A percentile compares a stretch with the other conserved stretches of the same genome.
phyloP scores from a whole-genome alignment of 2,888 invertebrate genomes.

The Caenorhabditis sp. region DNA sequence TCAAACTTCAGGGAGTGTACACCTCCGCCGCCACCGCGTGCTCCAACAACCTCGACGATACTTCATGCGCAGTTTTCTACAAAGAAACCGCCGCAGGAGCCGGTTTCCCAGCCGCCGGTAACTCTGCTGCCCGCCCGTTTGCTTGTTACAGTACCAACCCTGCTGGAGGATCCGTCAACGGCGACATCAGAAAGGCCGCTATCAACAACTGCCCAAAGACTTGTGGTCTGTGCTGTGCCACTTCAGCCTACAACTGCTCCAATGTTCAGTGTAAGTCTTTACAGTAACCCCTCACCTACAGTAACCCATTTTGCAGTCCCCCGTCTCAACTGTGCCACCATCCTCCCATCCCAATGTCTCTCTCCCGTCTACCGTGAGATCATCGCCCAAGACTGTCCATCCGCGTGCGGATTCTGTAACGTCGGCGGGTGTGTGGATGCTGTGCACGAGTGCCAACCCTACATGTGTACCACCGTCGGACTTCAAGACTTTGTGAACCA shows the following conservation, averaged over 20 bases:
- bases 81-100: constrained; percentile 8
- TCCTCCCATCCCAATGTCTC: constrained; percentile 48
- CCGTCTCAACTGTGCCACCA: constrained; percentile 39
- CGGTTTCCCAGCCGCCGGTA: background rate
- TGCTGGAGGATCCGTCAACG: background rate
- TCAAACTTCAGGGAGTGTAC: constrained; percentile 6
- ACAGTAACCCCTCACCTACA: no score
- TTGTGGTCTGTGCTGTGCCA: constrained; percentile 66
- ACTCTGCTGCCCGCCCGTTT: background rate
- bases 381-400: constrained; percentile 63
- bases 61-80: background rate
- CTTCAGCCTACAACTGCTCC: constrained; percentile 54
- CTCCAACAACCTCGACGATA: background rate
- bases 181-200: background rate
- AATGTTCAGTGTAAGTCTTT: constrained; percentile 53
- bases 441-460: constrained; percentile 32
- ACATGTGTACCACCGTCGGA: constrained; percentile 51
- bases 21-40: constrained; percentile 17
- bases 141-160: background rate
- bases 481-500: constrained; percentile 57
- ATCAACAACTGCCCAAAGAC: constrained; percentile 49
- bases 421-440: constrained; percentile 68
- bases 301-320: constrained; percentile 25
- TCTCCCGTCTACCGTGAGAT: constrained; percentile 45
- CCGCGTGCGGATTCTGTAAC: constrained; percentile 64